Evolutionary conservation across 2,888 invertebrate species (phyloP), one percentile per base, ranked within the genome.

Genomic region (Odontothrips loti): DNA sequence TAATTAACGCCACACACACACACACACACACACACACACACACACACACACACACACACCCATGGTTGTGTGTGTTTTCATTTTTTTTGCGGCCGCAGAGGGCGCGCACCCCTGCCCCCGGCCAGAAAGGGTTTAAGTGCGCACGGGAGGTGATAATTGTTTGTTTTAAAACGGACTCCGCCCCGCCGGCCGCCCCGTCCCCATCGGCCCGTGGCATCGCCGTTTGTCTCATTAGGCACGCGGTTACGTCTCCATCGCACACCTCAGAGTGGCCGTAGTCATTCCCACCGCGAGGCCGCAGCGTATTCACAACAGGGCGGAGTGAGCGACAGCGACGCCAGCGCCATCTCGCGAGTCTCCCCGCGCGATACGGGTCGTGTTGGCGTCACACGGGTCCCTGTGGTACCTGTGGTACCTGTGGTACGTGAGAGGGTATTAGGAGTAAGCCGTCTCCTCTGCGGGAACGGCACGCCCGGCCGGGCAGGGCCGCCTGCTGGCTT

Each of bases 71-170:
- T 43, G 34, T 58, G 20, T 15, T 15, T 58, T 58, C 17, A 0
- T 68, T 75, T 75, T 23, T 8, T 23, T 23, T 9, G 23, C 27
- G 27, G 23, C 68, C 27, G 23, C 27, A 23, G 23, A 1, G 48
- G 20, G 51, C 51, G 51, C 20, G 34, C 34, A 6, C 3, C 34
- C 6, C 34, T 15, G 20, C 58, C n/a, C 58, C 58, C 23, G 23
- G 68, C 9, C 23, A 27, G 68, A 27, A 75, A 75, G 68, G 68
- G 68, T 75, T 75, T 27, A 75, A 75, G 68, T 75, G 68, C 15
- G 1, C 68, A 27, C 68, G 68, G 68, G 27, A 75, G 68, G 68
- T 75, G 68, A 23, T 75, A 75, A 75, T 75, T 75, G 68, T 75
- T 23, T 75, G 68, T 75, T 75, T 75, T 75, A 23, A 15, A 75